Evolutionary conservation across 1,140 invertebrate genomes (phyloP).

Genomic region (Acromyrmex echinatior): DNA sequence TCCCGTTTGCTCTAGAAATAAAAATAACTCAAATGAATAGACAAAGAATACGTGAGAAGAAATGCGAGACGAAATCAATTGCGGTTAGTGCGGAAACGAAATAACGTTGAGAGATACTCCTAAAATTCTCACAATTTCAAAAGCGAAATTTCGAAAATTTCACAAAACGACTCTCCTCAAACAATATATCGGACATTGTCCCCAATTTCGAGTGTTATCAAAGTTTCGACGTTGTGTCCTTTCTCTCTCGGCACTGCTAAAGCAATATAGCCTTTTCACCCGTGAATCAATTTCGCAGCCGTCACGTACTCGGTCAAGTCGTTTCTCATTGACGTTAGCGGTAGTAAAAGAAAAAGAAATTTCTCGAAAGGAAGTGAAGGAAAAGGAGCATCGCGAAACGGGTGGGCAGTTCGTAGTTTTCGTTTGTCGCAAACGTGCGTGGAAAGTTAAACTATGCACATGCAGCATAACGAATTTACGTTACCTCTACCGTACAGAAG

Average conservation of each 20-base stretch:
- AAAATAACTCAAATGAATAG: slow-evolving; percentile 22
- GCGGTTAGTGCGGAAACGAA: background rate
- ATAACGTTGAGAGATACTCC: slow-evolving; percentile 2
- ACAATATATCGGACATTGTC: background rate
- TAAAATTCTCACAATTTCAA: background rate
- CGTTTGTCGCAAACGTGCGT: slow-evolving; percentile 61
- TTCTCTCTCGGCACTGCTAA: slow-evolving; percentile 25
- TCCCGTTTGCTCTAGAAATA: background rate
- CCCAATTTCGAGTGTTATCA: slow-evolving; percentile 14
- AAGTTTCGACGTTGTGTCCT: slow-evolving; percentile 13
- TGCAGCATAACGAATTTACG: slow-evolving; percentile 57
- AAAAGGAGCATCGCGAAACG: slow-evolving; percentile 2
- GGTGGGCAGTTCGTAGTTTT: slow-evolving; percentile 44
- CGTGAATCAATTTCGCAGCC: slow-evolving; percentile 61
- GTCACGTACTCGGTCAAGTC: slow-evolving; percentile 49
- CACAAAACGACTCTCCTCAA: slow-evolving; percentile 17
- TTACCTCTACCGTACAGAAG: slow-evolving; percentile 19
- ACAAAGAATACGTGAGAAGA: slow-evolving; percentile 12
- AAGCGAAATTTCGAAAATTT: slow-evolving; percentile 28
- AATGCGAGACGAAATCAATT: background rate
- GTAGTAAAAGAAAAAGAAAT: slow-evolving; percentile 50
- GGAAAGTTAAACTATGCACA: slow-evolving; percentile 53
- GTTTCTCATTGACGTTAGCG: slow-evolving; percentile 44
- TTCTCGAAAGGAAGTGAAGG: slow-evolving; percentile 2
- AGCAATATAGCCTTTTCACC: slow-evolving; percentile 59